phyloP scores from a whole-genome alignment of 2,888 invertebrate genomes.

The Phengaris alcon region DNA sequence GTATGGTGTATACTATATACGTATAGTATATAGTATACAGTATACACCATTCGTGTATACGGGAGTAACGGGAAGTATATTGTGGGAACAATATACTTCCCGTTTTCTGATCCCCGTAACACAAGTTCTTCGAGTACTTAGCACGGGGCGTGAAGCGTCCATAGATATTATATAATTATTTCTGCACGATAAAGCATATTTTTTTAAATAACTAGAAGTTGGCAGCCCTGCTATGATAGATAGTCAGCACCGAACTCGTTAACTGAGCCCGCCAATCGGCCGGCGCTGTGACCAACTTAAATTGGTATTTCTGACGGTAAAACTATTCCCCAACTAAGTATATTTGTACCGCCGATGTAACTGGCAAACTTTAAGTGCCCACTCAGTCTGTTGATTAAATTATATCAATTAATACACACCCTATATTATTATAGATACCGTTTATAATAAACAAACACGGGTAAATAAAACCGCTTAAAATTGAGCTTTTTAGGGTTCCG shows the following conservation, averaged over 20 bases:
- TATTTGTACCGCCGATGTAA: constrained; percentile 19
- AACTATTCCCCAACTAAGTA: constrained; percentile 25
- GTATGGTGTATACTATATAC: no score
- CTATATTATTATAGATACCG: background rate
- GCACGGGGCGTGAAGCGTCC: no score
- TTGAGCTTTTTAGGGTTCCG: background rate
- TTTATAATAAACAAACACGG: background rate
- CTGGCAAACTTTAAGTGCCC: constrained; percentile 26
- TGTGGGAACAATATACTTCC: no score
- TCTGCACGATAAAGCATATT: background rate
- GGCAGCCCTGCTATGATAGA: constrained; percentile 39
- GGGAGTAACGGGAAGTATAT: no score
- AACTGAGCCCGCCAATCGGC: constrained; percentile 44
- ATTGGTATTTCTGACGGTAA: constrained; percentile 34
- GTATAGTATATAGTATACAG: no score
- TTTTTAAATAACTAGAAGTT: background rate
- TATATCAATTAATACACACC: constrained; percentile 6
- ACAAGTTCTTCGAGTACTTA: no score
- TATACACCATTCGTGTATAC: no score
- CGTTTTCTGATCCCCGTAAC: no score
- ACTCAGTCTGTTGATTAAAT: background rate
- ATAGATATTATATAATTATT: no score
- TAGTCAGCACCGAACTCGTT: constrained; percentile 47
- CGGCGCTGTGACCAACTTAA: constrained; percentile 45
- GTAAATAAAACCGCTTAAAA: background rate